phyloP scores from a whole-genome alignment of 2,888 invertebrate species.

The Osmoderma eremita region DNA sequence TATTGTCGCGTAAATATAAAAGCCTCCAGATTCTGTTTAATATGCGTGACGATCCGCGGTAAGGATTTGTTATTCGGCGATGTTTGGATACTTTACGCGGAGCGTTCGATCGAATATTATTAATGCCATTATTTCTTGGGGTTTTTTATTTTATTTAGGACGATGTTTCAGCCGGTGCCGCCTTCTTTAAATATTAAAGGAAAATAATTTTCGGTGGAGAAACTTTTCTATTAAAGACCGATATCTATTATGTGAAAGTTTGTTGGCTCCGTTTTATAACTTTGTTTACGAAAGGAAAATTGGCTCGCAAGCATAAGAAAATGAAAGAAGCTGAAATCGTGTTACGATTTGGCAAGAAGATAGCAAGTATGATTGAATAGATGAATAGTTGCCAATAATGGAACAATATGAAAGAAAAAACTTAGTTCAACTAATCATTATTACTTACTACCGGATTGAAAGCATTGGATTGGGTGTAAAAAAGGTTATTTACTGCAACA shows the following conservation, averaged over 20 bases:
- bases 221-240: constrained; percentile 27
- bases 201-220: constrained; percentile 30
- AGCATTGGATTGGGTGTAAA: no score
- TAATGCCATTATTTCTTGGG: constrained; percentile 38
- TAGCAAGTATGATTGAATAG: no score
- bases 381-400: no score
- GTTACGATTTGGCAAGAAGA: no score
- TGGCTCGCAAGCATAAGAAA: not conserved
- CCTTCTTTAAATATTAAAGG: constrained; percentile 25
- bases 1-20: constrained; percentile 50
- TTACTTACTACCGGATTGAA: no score
- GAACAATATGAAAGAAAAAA: no score
- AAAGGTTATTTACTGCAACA: no score
- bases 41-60: constrained; percentile 48
- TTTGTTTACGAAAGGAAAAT: constrained; percentile 21
- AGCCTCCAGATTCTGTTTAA: constrained; percentile 53
- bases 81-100: constrained; percentile 45
- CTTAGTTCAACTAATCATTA: no score
- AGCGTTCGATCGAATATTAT: constrained; percentile 39
- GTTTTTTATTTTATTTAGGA: no score
- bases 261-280: constrained; percentile 8
- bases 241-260: constrained; percentile 18
- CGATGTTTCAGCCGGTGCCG: no score
- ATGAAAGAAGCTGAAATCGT: constrained; percentile 1
- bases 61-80: constrained; percentile 53